phyloP scores from a whole-genome alignment of 2,113 vertebrate genomes.

The Ia io region DNA sequence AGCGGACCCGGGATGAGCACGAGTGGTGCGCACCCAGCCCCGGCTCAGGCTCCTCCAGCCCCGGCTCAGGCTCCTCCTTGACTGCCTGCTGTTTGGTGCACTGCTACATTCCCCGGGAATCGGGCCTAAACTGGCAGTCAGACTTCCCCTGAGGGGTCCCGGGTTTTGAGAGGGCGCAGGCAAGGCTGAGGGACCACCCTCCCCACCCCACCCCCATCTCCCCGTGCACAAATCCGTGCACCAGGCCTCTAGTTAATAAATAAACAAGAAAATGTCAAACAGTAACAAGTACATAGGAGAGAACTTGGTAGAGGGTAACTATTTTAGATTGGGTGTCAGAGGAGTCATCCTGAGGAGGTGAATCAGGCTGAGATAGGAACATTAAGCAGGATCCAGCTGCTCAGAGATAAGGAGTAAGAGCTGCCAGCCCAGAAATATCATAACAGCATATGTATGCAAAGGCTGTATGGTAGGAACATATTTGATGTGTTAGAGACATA shows the following conservation, averaged over 20 bases:
- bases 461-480: too few species aligned
- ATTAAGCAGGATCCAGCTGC: neutral
- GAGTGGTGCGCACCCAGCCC: too few species aligned
- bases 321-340: neutral
- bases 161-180: too few species aligned
- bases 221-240: too few species aligned
- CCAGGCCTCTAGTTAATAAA: neutral
- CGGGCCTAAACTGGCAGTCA: too few species aligned
- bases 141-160: too few species aligned
- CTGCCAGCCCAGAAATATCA: neutral
- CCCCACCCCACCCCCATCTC: accelerated
- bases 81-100: too few species aligned
- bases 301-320: neutral
- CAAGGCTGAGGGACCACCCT: too few species aligned
- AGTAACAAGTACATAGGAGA: neutral
- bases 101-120: too few species aligned
- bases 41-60: too few species aligned
- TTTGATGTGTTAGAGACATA: neutral
- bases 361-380: neutral
- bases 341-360: neutral
- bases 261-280: neutral
- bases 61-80: too few species aligned
- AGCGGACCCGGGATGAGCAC: too few species aligned
- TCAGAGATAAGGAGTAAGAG: neutral
- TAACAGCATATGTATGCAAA: neutral